Evolutionary conservation across 2,113 vertebrate species (phyloP).

Genomic region (Burhinus oedicnemus): DNA sequence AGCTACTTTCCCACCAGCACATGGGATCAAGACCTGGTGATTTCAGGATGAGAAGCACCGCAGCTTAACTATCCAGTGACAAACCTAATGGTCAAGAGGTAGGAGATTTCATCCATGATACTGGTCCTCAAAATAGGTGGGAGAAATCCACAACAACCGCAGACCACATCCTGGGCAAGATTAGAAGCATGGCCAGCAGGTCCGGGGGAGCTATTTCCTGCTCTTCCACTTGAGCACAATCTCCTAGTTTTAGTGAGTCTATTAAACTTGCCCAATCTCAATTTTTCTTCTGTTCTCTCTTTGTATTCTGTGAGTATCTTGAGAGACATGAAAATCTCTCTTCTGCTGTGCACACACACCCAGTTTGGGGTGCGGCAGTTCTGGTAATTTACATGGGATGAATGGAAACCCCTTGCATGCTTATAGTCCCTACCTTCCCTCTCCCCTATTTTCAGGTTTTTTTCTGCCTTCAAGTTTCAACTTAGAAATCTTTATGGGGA

Average conservation of each 20-base stretch:
- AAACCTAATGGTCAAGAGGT: not conserved
- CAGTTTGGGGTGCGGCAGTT: not conserved
- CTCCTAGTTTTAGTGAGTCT: not conserved
- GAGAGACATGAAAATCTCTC: not conserved
- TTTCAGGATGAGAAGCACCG: not conserved
- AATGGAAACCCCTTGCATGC: not conserved
- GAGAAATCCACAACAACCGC: not conserved
- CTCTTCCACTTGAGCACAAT: not conserved
- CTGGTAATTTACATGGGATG: too few relatives aligned
- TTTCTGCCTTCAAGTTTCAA: not conserved
- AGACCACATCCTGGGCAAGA: not conserved
- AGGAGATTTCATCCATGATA: not conserved
- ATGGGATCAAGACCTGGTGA: not conserved
- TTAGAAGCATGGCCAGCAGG: not conserved
- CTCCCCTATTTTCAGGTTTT: not conserved
- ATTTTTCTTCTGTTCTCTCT: not conserved
- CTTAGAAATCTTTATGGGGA: not conserved
- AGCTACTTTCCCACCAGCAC: not conserved
- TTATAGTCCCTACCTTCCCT: not conserved
- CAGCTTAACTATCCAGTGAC: not conserved
- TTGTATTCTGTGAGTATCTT: too few relatives aligned
- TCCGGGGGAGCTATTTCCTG: not conserved
- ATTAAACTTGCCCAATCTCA: not conserved
- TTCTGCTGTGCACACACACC: not conserved
- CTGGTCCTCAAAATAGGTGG: not conserved